Base-by-base conservation (phyloP, 2,888 invertebrate species). In the Homarus gammarus region DNA sequence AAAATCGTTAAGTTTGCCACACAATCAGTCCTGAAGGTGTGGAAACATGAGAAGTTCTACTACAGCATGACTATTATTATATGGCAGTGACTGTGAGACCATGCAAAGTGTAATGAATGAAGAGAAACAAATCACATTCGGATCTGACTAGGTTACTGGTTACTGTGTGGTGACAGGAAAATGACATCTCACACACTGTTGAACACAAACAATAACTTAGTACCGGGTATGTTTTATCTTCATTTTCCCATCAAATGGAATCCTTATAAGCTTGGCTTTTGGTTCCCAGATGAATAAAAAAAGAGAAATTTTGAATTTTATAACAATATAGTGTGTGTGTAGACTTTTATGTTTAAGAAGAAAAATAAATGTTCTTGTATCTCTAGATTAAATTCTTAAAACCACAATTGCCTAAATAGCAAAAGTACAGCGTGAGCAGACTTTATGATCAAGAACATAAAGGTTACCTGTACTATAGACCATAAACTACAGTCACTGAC, bases 91-190 rank as follows among this genome's bases (percentile, higher is more conserved):
- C n/a, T n/a, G n/a, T n/a, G n/a, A n/a, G n/a, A n/a, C n/a, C n/a
- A n/a, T n/a, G n/a, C n/a, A n/a, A n/a, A n/a, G n/a, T n/a, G n/a
- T n/a, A n/a, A n/a, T n/a, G n/a, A n/a, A n/a, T n/a, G n/a, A n/a
- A n/a, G n/a, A 40, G 15, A 75, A 36, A 49, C 27, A 40, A 75
- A 38, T 40, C n/a, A 75, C 10, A 40, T 12, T 12, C 10, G 22
- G 75, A 44, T 44, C n/a, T 75, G 75, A 75, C 75, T 75, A 75
- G 44, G 75, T 75, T 75, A 75, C 22, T 75, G 40, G 27, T 75
- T 75, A 44, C 3, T 75, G 15, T 27, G n/a, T 27, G 64, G 8
- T 64, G 27, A 27, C 64, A 27, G n/a, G 31, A 27, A n/a, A 44
- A 64, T 22, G 15, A 56, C 15, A 56, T 56, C 1, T 56, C 22